phyloP scores from a whole-genome alignment of 2,888 invertebrate genomes.

The Cremastinae sp. region DNA sequence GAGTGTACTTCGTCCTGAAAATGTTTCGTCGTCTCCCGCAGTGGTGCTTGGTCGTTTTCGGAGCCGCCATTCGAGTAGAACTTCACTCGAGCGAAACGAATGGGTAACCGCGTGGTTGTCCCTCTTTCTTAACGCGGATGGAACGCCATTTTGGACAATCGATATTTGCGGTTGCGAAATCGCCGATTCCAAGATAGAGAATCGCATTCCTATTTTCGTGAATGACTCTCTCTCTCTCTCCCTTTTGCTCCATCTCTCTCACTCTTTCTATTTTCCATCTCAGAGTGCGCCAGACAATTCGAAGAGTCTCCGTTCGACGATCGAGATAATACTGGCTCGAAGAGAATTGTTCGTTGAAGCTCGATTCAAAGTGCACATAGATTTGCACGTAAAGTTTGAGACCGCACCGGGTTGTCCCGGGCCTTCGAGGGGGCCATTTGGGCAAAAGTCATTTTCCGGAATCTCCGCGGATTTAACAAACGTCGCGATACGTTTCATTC shows the following conservation, averaged over 20 bases:
- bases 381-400: slow-evolving; percentile 30
- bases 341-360: background rate
- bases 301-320: slow-evolving; percentile 25
- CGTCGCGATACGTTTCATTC: too few species aligned
- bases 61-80: slow-evolving; percentile 14
- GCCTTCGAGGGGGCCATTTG: slow-evolving; percentile 18
- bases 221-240: background rate
- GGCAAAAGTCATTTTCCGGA: slow-evolving; percentile 13
- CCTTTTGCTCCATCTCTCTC: background rate
- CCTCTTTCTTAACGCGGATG: background rate
- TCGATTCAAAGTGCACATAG: slow-evolving; percentile 12
- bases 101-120: slow-evolving; percentile 11
- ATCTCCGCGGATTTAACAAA: background rate
- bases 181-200: slow-evolving; percentile 14
- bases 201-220: background rate
- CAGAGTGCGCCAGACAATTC: slow-evolving; percentile 18
- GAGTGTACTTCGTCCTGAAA: background rate
- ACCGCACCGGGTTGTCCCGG: slow-evolving; percentile 27
- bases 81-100: slow-evolving; percentile 34
- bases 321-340: slow-evolving; percentile 33
- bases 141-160: slow-evolving; percentile 29
- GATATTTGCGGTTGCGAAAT: slow-evolving; percentile 42
- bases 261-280: too few species aligned
- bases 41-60: too few species aligned
- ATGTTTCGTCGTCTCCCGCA: slow-evolving; percentile 8